Evolutionary conservation across 1,140 invertebrate species (phyloP), one percentile per base, ranked within the genome.

Genomic region (Sweltsa coloradensis): DNA sequence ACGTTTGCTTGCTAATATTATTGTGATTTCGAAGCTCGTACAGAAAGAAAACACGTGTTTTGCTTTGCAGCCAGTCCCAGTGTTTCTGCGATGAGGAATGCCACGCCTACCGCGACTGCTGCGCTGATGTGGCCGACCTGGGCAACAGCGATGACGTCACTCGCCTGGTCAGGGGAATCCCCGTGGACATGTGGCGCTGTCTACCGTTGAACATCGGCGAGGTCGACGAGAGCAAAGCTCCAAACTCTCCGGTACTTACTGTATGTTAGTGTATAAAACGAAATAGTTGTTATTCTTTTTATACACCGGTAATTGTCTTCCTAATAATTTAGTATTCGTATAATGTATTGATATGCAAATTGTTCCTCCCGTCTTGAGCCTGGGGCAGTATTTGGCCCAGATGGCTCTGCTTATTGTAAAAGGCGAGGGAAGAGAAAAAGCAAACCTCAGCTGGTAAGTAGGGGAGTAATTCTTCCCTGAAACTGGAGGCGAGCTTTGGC

Each of bases 71-170:
- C n/a, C n/a, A n/a, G n/a, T n/a, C 14, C 14, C 14, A 21, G n/a
- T 45, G 43, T 22, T 34, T 19, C 43, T 45, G 43, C 18, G 43
- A 45, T 11, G 26, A 3, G 18, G 43, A 45, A 1, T 45, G 43
- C 14, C 25, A 21, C n/a, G 7, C 23, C 4, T 25, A 34, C 2
- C n/a, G 43, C 6, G 43, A 45, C n/a, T 45, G 43, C 27, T 45
- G 43, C 14, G 27, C 34, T 2, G 43, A 45, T 16, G 14, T 26
- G 1, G 43, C 43, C 5, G n/a, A 34, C 5, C 5, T 5, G 9
- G 14, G n/a, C 7, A 21, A 31, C 2, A 31, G 21, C 29, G 27
- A 22, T 25, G 0, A 27, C 3, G 25, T n/a, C 14, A 34, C 5
- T 1, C 21, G 6, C 13, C 13, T 16, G 2, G 43, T 45, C 16